Evolutionary conservation across 1,140 invertebrate species (phyloP), one percentile per base, ranked within the genome.

Genomic region (Chironomus striatipennis): DNA sequence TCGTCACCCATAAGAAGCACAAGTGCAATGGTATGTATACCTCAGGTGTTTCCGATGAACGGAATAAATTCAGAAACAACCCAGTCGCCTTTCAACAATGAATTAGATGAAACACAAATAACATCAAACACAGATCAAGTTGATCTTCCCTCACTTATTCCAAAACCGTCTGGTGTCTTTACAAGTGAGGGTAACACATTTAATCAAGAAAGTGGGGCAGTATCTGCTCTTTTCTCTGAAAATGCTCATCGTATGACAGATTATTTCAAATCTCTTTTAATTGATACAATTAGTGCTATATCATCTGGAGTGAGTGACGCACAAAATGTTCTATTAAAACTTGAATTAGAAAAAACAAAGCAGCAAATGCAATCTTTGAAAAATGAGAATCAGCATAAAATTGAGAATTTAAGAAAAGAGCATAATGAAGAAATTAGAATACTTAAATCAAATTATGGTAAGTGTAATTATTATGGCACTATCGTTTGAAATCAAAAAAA

Each of bases 341-440:
- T 90, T 18, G 88, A 91, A 78, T 85, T 91, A 15, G 90, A 91
- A 77, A 85, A 85, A 15, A 79, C 88, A 64, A 87, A 87, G 76
- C 90, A 90, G 85, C 83, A 70, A 70, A 7, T 70, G 0, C n/a
- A 70, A 0, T 20, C 0, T 20, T 70, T 70, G 10, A 70, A 20
- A 70, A 21, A 15, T n/a, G 65, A 18, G 0, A 70, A 70, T 70
- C 15, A 85, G 86, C 86, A 83, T 84, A 78, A 87, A 81, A 75
- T 82, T 90, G 67, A 81, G 85, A 57, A 57, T 5, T n/a, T 57
- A 74, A 15, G 20, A 20, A 20, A 70, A 73, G 43, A 73, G 2
- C 43, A 47, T 34, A 9, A 9, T 8, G 24, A 15, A 7, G 43
- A 64, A 5, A 2, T 24, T 73, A 43, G 43, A 65, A 24, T 57